A percentile compares a stretch with the other conserved stretches of the same genome.
These are phyloP conservation scores for Brachypteracias leptosomus DNA, from an alignment of 2,113 vertebrate species.

Conservation along the genomic window DNA sequence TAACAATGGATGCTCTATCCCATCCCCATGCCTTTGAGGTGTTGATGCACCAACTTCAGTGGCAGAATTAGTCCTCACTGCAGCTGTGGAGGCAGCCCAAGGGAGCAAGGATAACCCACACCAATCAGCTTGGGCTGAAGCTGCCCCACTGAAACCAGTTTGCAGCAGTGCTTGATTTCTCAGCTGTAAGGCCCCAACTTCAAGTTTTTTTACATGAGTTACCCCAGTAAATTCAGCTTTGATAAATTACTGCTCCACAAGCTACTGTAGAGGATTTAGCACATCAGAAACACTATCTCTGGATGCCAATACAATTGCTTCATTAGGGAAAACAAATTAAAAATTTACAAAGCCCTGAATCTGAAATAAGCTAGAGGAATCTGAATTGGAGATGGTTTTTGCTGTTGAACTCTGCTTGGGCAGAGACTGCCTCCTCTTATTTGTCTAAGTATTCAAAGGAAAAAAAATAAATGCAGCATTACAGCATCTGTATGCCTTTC, in stretches of 20 bases:
- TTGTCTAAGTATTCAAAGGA: background rate
- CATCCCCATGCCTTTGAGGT: background rate
- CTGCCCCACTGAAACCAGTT: background rate
- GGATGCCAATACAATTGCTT: background rate
- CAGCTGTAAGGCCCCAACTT: background rate
- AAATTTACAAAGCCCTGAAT: background rate
- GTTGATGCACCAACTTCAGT: background rate
- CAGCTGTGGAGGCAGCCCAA: background rate
- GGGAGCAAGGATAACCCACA: background rate
- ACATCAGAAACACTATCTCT: background rate
- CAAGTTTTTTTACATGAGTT: background rate
- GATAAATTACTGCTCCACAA: background rate
- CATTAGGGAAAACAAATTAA: background rate
- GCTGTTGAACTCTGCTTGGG: background rate
- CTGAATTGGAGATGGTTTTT: background rate
- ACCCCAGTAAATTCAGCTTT: background rate
- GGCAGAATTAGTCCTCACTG: background rate
- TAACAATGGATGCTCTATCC: background rate
- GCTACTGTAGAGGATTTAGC: background rate
- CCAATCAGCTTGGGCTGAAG: background rate
- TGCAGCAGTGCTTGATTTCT: background rate
- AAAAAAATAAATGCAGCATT: background rate
- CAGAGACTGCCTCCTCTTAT: background rate
- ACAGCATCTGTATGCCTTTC: background rate
- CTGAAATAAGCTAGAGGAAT: background rate